Conservation (phyloP, 2,113 vertebrate genomes). For the Dasyornis broadbenti region DNA sequence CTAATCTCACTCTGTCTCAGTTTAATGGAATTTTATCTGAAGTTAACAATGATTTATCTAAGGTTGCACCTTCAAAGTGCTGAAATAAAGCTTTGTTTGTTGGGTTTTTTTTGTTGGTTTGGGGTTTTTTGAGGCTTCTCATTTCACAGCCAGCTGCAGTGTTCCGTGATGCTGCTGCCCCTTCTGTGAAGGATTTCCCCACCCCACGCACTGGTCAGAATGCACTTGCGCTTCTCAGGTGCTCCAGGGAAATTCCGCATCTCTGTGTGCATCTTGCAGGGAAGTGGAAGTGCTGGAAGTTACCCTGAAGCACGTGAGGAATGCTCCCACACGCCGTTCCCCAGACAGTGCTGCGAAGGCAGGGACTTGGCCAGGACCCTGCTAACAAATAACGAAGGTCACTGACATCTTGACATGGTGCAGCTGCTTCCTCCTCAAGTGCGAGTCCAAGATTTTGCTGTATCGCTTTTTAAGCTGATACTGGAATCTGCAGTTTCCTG, state of each 20-base stretch:
- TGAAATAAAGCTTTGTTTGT: neutral
- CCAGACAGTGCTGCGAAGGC: neutral
- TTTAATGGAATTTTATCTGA: neutral
- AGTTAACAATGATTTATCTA: neutral
- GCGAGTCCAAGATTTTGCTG: neutral
- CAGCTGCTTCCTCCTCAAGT: neutral
- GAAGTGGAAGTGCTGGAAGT: neutral
- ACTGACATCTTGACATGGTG: neutral
- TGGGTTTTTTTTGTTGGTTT: neutral
- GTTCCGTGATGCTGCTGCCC: neutral
- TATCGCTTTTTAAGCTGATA: neutral
- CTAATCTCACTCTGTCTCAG: neutral
- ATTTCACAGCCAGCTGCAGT: neutral
- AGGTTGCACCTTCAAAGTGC: neutral
- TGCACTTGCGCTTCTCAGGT: neutral
- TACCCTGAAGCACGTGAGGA: neutral
- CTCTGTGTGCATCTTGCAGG: neutral
- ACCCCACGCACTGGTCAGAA: neutral
- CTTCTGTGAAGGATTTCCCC: neutral
- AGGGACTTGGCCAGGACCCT: neutral
- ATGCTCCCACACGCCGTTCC: neutral
- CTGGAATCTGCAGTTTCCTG: neutral
- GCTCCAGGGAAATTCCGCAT: neutral
- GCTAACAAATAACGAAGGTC: neutral
- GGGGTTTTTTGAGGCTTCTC: neutral